Evolutionary conservation across 2,888 invertebrate genomes (phyloP).

Genomic region (Perizoma flavofasciatum): DNA sequence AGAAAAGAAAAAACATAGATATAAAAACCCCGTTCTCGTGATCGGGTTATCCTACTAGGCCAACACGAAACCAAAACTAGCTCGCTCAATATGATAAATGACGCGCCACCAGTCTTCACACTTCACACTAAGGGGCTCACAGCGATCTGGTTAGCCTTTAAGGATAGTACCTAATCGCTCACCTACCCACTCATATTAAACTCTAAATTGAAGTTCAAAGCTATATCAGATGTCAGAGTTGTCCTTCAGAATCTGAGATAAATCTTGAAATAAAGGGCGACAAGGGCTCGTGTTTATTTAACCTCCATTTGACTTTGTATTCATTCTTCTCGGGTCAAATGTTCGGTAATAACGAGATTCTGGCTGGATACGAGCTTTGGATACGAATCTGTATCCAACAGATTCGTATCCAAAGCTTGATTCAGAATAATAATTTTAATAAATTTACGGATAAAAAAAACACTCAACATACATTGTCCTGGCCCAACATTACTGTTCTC

Average conservation of each 20-base stretch:
- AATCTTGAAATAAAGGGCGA: slow-evolving; percentile 32
- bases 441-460: no score
- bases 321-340: slow-evolving; percentile 22
- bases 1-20: no score
- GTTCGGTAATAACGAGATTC: slow-evolving; percentile 15
- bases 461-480: no score
- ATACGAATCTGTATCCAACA: no score
- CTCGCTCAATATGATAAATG: slow-evolving; percentile 4
- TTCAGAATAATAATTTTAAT: no score
- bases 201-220: slow-evolving; percentile 52
- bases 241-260: slow-evolving; percentile 47
- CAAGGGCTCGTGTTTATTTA: slow-evolving; percentile 37
- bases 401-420: no score
- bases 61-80: neutral
- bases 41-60: no score
- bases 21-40: no score
- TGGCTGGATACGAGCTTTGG: neutral
- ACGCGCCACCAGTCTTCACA: slow-evolving; percentile 5
- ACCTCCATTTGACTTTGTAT: slow-evolving; percentile 34
- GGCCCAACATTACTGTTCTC: no score
- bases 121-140: slow-evolving; percentile 20
- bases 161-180: slow-evolving; percentile 43
- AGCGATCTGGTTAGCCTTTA: slow-evolving; percentile 41
- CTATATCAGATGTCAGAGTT: slow-evolving; percentile 59
- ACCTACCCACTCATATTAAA: slow-evolving; percentile 42